Base-by-base conservation (phyloP, 2,888 invertebrate species). In the Xylota segnis region DNA sequence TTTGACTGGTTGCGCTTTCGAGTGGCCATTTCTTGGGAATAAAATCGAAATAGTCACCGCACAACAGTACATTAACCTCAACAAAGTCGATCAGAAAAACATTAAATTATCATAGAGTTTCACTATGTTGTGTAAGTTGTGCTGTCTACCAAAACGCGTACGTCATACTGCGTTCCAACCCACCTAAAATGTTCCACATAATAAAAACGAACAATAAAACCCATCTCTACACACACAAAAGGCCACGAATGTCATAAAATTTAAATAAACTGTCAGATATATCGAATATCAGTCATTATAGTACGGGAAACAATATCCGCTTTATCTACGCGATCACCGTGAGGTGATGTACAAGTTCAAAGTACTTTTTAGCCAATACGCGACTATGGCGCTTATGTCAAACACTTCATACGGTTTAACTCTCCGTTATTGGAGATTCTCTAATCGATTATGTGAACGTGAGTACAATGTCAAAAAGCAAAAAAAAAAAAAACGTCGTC, bases 371-470 rank as follows among this genome's bases (percentile, higher is more conserved):
- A 47, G 40, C 47, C 5, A 3, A 23, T 50, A 34, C 34, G 50
- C 27, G 32, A 52, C 12, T 45, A 32, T 18, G 68, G 76, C 52
- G 68, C 59, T 61, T 43, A 52, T 77, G 52, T 59, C 50, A 52
- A 50, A 40, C 32, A 50, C 76, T 50, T 14, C 16, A n/a, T 40
- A 76, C 14, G 54, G 56, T 9, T 9, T 68, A 52, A 68, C 59
- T 40, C 16, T 34, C 14, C 59, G 43, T 14, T 10, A 43, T 68
- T 40, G 18, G 18, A 43, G 43, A 77, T 52, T 68, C 40, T 61
- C 10, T 50, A 68, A 43, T 68, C 59, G 59, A 77, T 77, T 77
- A 77, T 14, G 14, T 16, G 40, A 61, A 77, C 76, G 76, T 76
- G 76, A 76, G 47, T 14, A 12, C 12, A 68, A 77, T 59, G 66